Evolutionary conservation across 2,888 invertebrate genomes (phyloP).

Genomic region (Trachelus stipa): DNA sequence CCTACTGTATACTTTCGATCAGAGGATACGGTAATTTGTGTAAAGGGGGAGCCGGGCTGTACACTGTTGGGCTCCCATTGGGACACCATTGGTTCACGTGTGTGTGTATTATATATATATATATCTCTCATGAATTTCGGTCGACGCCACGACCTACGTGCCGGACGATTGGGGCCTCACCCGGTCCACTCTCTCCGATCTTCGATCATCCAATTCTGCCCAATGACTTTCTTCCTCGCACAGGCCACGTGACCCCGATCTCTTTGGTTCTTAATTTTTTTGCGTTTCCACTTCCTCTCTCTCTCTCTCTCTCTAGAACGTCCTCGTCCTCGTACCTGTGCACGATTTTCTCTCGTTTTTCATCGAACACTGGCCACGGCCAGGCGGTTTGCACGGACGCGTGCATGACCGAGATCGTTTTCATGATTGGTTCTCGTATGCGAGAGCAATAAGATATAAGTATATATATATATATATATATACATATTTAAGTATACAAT

Average conservation of each 20-base stretch:
- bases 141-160: constrained; percentile 31
- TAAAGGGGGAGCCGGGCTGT: not conserved
- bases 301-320: constrained; percentile 15
- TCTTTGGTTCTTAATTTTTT: constrained; percentile 16
- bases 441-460: not conserved
- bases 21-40: not conserved
- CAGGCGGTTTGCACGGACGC: too few relatives aligned
- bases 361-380: too few relatives aligned
- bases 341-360: too few relatives aligned
- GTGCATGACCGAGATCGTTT: constrained; percentile 15
- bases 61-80: not conserved
- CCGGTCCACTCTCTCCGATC: constrained; percentile 50
- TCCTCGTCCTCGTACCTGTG: not conserved
- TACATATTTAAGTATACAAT: too few relatives aligned
- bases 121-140: constrained; percentile 39
- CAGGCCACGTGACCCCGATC: constrained; percentile 40
- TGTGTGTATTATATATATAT: too few relatives aligned
- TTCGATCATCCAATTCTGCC: constrained; percentile 27
- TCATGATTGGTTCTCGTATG: constrained; percentile 9
- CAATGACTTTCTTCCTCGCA: constrained; percentile 52
- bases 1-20: not conserved
- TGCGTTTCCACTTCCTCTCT: not conserved
- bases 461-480: too few relatives aligned
- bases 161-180: constrained; percentile 26
- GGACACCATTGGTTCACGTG: too few relatives aligned